phyloP scores from a whole-genome alignment of 2,888 invertebrate species.

The Itoplectis maculator region DNA sequence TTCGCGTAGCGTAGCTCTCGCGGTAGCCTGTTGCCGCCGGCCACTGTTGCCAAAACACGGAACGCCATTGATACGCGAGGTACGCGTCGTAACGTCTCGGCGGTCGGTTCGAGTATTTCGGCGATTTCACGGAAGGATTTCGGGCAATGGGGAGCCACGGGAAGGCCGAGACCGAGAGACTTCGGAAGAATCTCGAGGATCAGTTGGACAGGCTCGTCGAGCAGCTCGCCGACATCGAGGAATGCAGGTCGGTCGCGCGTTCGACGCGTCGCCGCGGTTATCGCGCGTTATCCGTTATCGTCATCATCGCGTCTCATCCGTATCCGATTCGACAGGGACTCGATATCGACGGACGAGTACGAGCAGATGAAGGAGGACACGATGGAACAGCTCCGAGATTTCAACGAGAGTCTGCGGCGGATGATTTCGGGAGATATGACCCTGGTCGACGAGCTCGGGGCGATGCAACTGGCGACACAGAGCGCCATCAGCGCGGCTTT shows the following conservation, averaged over 20 bases:
- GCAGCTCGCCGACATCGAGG: slow-evolving; percentile 90
- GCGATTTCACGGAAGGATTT: neutral
- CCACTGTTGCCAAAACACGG: slow-evolving; percentile 51
- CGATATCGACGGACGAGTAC: slow-evolving; percentile 88
- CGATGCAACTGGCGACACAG: slow-evolving; percentile 89
- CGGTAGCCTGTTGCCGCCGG: slow-evolving; percentile 65
- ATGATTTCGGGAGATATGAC: slow-evolving; percentile 89
- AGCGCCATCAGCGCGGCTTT: slow-evolving; percentile 91
- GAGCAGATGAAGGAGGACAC: slow-evolving; percentile 89
- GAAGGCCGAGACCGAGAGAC: slow-evolving; percentile 87
- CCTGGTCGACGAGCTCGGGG: slow-evolving; percentile 88
- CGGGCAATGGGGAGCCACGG: slow-evolving; percentile 85
- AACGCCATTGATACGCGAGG: neutral
- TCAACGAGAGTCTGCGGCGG: slow-evolving; percentile 88
- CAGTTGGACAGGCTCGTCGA: slow-evolving; percentile 89
- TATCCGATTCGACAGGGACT: slow-evolving; percentile 86
- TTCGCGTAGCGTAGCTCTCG: neutral
- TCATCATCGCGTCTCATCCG: too few species aligned
- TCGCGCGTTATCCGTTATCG: neutral
- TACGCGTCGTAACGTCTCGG: slow-evolving; percentile 11
- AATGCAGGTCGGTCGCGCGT: slow-evolving; percentile 87
- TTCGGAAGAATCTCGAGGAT: slow-evolving; percentile 88
- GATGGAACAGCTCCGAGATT: slow-evolving; percentile 89
- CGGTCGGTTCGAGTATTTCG: too few species aligned
- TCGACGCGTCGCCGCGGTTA: neutral